Evolutionary conservation across 2,888 invertebrate species (phyloP).

Genomic region (Empis livida): DNA sequence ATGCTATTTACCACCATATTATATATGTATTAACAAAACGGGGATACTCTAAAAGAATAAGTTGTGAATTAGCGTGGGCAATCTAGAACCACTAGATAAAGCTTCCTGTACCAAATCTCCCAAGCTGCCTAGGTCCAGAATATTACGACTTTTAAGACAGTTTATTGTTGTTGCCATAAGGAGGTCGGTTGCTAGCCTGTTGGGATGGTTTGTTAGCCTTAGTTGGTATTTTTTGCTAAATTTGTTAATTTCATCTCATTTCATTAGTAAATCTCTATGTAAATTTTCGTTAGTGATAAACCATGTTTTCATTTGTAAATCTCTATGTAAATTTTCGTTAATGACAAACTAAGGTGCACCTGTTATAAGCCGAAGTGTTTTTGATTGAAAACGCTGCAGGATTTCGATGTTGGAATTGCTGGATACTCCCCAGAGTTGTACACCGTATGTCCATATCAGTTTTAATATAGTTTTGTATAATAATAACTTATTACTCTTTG

Average conservation of each 20-base stretch:
- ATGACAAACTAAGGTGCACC: constrained; percentile 5
- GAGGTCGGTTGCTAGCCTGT: too few species aligned
- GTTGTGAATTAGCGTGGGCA: too few species aligned
- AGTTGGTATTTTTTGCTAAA: background rate
- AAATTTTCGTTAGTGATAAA: constrained; percentile 2
- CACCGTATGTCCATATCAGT: constrained; percentile 1
- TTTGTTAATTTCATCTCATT: constrained; percentile 1
- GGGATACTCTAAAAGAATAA: too few species aligned
- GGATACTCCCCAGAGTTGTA: constrained; percentile 1
- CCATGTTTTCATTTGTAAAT: background rate
- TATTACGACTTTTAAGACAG: too few species aligned
- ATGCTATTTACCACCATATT: too few species aligned
- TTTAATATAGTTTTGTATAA: constrained; percentile 2
- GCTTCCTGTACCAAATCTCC: too few species aligned
- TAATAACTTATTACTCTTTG: constrained; percentile 2
- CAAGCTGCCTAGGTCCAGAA: too few species aligned
- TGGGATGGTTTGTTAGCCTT: too few species aligned
- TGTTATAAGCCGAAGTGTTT: constrained; percentile 1
- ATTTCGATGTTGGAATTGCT: constrained; percentile 4
- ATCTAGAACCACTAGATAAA: too few species aligned
- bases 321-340: constrained; percentile 1
- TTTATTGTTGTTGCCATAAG: too few species aligned
- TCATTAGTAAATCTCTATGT: background rate
- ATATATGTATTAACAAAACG: too few species aligned
- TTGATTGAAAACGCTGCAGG: constrained; percentile 3